These are phyloP conservation scores for Butorides virescens DNA, from an alignment of 2,113 vertebrate species.

Conservation along the genomic window DNA sequence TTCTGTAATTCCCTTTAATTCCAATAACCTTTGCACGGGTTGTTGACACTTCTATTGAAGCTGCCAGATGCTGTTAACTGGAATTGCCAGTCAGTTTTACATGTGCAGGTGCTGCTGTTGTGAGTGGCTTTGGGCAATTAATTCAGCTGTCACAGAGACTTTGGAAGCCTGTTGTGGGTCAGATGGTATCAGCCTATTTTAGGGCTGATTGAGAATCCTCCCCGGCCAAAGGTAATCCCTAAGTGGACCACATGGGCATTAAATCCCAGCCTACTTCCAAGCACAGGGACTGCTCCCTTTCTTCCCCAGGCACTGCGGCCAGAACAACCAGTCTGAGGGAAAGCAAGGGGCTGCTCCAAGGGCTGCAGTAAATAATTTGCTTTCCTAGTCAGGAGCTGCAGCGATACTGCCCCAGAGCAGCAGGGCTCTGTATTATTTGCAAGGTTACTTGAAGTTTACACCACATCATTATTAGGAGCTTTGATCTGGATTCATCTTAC, in stretches of 20 bases:
- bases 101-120: slow-evolving; percentile 33
- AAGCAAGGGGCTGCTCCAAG: not conserved
- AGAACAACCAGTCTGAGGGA: not conserved
- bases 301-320: not conserved
- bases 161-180: not conserved
- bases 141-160: slow-evolving; percentile 35
- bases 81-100: slow-evolving; percentile 15
- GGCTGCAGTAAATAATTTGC: not conserved
- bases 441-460: not conserved
- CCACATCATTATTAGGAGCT: not conserved
- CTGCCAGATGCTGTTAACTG: slow-evolving; percentile 48
- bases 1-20: slow-evolving; percentile 52
- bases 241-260: not conserved
- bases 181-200: not conserved
- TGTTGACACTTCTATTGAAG: slow-evolving; percentile 47
- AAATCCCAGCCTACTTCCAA: not conserved
- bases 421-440: not conserved
- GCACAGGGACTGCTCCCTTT: not conserved
- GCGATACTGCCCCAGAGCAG: not conserved
- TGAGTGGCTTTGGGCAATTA: slow-evolving; percentile 29
- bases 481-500: not conserved
- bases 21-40: slow-evolving; percentile 31
- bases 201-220: not conserved
- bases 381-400: not conserved
- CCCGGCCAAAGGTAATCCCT: not conserved